These are phyloP conservation scores for Rhinella marina DNA, from an alignment of 2,797 vertebrate species.

Conservation along the genomic window DNA sequence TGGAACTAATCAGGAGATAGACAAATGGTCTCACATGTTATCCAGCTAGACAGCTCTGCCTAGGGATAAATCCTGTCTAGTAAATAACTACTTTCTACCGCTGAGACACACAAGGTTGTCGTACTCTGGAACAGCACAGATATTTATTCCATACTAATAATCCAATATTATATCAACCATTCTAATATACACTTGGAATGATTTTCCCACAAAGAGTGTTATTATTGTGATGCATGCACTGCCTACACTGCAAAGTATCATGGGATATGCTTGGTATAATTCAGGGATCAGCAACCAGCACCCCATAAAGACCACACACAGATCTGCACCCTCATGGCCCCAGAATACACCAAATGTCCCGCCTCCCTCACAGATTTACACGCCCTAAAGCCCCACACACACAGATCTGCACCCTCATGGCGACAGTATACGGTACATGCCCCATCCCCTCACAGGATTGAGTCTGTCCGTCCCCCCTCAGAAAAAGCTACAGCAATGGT, in stretches of 20 bases:
- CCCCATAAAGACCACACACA: no score
- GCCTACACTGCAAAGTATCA: neutral
- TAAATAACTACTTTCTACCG: neutral
- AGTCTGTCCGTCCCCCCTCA: no score
- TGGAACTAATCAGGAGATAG: conserved; percentile 27
- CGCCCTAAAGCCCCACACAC: no score
- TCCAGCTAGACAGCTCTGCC: conserved; percentile 20
- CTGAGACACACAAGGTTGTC: neutral
- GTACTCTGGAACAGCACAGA: neutral
- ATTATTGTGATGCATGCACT: neutral
- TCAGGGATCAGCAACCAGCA: neutral
- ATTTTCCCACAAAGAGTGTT: neutral
- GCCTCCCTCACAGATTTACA: no score
- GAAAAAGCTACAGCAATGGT: no score
- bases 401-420: no score
- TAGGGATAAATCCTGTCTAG: conserved; percentile 18
- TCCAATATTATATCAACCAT: neutral
- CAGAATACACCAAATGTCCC: no score
- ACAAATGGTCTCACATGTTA: conserved; percentile 19
- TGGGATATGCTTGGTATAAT: neutral
- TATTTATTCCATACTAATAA: neutral
- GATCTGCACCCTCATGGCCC: no score
- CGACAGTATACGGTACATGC: no score
- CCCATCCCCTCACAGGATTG: no score
- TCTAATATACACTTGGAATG: neutral